These are phyloP conservation scores for Pseudochirops cupreus DNA, from an alignment of 2,797 vertebrate species.

Conservation along the genomic window DNA sequence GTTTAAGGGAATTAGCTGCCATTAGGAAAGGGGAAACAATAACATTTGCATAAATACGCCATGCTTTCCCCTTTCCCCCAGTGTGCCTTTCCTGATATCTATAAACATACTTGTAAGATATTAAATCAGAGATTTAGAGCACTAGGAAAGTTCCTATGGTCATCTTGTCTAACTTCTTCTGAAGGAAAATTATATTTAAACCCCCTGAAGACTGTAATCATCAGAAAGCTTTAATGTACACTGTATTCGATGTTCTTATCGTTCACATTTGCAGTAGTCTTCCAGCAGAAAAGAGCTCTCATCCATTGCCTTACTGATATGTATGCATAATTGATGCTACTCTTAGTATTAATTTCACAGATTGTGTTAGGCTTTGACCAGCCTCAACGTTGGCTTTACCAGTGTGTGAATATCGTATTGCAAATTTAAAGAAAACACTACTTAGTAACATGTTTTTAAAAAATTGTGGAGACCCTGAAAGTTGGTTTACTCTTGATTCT, in stretches of 20 bases:
- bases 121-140: constrained; percentile 30
- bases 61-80: not conserved
- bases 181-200: constrained; percentile 33
- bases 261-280: not conserved
- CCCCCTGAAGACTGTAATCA: not conserved
- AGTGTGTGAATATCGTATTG: not conserved
- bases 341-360: not conserved
- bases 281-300: not conserved
- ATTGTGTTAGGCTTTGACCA: not conserved
- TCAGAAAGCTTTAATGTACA: constrained; percentile 36
- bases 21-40: not conserved
- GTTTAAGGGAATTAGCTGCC: constrained; percentile 26
- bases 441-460: not conserved
- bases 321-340: not conserved
- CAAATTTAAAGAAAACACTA: not conserved
- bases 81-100: not conserved
- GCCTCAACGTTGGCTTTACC: not conserved
- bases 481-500: not conserved
- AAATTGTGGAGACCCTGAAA: not conserved
- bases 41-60: constrained; percentile 8
- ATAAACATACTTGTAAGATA: constrained; percentile 55
- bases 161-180: not conserved
- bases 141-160: constrained; percentile 7
- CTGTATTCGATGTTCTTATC: not conserved
- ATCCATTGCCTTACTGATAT: not conserved